phyloP scores from a whole-genome alignment of 2,888 invertebrate genomes.

The Calliphora vomitoria region DNA sequence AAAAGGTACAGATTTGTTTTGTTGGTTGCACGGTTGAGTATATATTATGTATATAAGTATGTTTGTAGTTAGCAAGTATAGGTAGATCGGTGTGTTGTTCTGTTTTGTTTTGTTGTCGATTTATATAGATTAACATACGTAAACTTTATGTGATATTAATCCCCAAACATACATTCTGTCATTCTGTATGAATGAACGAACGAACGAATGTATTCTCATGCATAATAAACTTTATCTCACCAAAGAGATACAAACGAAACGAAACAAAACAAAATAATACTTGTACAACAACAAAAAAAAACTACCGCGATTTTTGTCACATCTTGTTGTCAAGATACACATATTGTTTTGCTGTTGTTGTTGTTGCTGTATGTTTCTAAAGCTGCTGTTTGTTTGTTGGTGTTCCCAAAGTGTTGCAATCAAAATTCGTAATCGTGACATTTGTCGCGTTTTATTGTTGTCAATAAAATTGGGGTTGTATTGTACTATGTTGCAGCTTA shows the following conservation, averaged over 20 bases:
- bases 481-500: constrained; percentile 43
- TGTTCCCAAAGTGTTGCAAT: constrained; percentile 72
- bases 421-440: constrained; percentile 73
- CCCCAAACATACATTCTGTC: constrained; percentile 62
- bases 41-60: too few species aligned
- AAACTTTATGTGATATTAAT: constrained; percentile 71
- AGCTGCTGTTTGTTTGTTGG: constrained; percentile 46
- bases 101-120: constrained; percentile 46
- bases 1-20: constrained; percentile 51
- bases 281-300: constrained; percentile 15
- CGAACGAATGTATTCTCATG: constrained; percentile 23
- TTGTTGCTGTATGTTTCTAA: constrained; percentile 44
- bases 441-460: constrained; percentile 74
- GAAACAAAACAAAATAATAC: constrained; percentile 54
- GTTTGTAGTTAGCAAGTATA: too few species aligned
- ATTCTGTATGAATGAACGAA: not conserved
- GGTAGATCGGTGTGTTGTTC: not conserved
- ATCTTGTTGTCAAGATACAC: constrained; percentile 61
- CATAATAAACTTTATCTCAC: constrained; percentile 61
- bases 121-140: constrained; percentile 69
- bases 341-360: constrained; percentile 42
- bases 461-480: constrained; percentile 72
- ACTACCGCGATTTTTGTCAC: constrained; percentile 69
- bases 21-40: not conserved
- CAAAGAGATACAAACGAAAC: constrained; percentile 56